Percentiles rank a stretch among this genome's conserved stretches.
These are phyloP conservation scores for Hystrix cristata DNA, from an alignment of 2,113 vertebrate genomes.

Conservation along the genomic window DNA sequence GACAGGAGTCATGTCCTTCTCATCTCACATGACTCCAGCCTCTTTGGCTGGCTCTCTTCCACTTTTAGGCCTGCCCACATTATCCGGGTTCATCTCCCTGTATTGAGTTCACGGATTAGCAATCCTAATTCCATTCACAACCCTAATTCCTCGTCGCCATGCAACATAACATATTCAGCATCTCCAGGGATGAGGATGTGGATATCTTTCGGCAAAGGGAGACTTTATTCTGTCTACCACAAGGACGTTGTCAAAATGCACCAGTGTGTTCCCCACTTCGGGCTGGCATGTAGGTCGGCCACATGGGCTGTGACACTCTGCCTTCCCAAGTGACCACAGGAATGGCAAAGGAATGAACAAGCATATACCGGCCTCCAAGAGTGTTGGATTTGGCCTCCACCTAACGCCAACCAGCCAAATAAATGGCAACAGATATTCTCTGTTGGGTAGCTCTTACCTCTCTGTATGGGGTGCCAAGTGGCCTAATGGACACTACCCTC, in stretches of 20 bases:
- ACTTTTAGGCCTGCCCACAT: background rate
- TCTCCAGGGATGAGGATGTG: background rate
- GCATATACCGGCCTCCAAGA: background rate
- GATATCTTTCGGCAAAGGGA: background rate
- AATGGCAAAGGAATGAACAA: background rate
- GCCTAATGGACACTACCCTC: background rate
- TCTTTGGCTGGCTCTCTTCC: background rate
- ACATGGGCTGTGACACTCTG: background rate
- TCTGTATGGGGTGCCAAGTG: background rate
- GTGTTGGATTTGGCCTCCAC: background rate
- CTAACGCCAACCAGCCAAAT: background rate
- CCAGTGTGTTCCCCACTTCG: background rate
- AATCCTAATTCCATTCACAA: background rate
- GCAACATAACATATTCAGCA: background rate
- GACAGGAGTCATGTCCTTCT: background rate
- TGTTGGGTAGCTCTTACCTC: background rate
- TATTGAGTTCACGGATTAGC: background rate
- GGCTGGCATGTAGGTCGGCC: background rate
- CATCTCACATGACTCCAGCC: background rate
- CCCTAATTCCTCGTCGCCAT: background rate
- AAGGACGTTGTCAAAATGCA: background rate
- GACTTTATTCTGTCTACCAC: background rate
- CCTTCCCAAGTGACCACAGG: background rate
- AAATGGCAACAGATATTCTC: slow-evolving; percentile 1
- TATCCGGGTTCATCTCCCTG: background rate